Evolutionary conservation across 2,888 invertebrate genomes (phyloP).

Genomic region (Oscheius sp.): DNA sequence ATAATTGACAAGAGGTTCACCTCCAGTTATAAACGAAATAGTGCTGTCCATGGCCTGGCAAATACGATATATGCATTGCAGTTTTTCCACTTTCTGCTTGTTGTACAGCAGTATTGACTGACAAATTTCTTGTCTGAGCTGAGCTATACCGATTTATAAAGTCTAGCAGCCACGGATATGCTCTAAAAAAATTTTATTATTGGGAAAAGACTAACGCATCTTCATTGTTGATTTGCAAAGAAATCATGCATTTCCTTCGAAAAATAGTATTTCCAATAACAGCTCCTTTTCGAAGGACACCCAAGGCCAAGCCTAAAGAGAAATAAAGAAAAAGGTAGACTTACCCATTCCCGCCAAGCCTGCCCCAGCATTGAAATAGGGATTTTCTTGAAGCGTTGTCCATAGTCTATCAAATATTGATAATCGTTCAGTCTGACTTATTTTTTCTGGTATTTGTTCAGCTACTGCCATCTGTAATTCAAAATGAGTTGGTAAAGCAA

Average conservation of each 20-base stretch:
- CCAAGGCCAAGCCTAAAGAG: conserved; percentile 50
- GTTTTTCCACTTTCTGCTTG: conserved; percentile 64
- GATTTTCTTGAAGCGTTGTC: conserved; percentile 45
- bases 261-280: conserved; percentile 60
- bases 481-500: not conserved
- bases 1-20: not conserved
- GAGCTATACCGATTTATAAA: conserved; percentile 64
- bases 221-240: conserved; percentile 60
- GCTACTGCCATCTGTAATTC: not conserved
- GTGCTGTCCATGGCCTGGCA: conserved; percentile 66
- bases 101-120: conserved; percentile 50
- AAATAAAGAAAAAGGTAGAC: conserved; percentile 1
- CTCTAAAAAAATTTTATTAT: conserved; percentile 38
- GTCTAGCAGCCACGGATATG: conserved; percentile 67
- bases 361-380: conserved; percentile 66
- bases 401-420: conserved; percentile 1
- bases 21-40: conserved; percentile 61
- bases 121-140: conserved; percentile 54
- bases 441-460: not conserved
- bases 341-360: conserved; percentile 63
- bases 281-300: conserved; percentile 42
- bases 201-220: conserved; percentile 54
- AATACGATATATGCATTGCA: conserved; percentile 51
- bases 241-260: conserved; percentile 60
- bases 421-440: not conserved